These are phyloP conservation scores for Prionace glauca DNA, from an alignment of 2,797 vertebrate genomes.

Conservation along the genomic window DNA sequence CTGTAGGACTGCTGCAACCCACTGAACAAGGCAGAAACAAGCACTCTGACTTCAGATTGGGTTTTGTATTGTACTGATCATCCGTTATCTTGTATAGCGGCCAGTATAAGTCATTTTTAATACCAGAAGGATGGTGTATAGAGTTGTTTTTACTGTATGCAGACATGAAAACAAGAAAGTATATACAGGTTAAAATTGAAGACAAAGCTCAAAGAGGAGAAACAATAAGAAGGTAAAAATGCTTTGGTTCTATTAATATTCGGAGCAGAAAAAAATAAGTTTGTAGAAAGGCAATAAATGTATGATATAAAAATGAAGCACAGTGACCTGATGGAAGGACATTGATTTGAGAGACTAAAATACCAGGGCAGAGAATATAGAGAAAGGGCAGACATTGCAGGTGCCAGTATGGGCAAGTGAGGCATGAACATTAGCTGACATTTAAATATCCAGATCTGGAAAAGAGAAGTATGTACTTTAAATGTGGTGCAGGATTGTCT, in stretches of 20 bases:
- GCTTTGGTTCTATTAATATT: background rate
- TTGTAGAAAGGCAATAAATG: background rate
- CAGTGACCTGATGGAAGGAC: background rate
- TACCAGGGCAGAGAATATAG: background rate
- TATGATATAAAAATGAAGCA: background rate
- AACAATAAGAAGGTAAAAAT: background rate
- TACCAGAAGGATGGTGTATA: too few relatives aligned
- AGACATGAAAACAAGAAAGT: background rate
- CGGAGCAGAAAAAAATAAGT: background rate
- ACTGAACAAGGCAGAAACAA: background rate
- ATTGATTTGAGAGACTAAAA: background rate
- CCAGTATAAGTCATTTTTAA: background rate
- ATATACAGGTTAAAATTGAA: background rate
- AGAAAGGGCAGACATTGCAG: background rate
- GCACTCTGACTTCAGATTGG: background rate
- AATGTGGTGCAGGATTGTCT: conserved; percentile 4
- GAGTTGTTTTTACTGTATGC: background rate
- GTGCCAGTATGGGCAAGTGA: background rate
- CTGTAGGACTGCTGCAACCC: background rate
- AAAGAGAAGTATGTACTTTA: background rate
- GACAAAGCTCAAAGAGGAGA: background rate
- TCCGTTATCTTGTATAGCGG: background rate
- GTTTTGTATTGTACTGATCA: background rate
- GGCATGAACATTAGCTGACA: background rate
- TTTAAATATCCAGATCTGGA: background rate